These are phyloP conservation scores for Ganaspis sp. DNA, from an alignment of 1,140 invertebrate species.

Conservation along the genomic window DNA sequence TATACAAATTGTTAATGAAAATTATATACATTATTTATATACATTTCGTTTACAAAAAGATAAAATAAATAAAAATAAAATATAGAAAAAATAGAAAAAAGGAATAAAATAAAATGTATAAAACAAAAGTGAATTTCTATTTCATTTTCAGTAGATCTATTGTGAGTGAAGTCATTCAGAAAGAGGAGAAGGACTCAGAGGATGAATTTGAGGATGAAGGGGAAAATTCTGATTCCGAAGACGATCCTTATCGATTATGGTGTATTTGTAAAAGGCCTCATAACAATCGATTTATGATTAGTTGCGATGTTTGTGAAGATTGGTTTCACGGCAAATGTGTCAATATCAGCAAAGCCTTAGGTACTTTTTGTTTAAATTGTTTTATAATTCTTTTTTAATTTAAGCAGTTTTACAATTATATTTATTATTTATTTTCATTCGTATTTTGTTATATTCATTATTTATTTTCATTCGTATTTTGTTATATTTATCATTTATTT, in stretches of 20 bases:
- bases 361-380: slow-evolving; percentile 65
- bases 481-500: no score
- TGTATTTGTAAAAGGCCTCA: slow-evolving; percentile 97
- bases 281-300: slow-evolving; percentile 98
- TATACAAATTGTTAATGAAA: no score
- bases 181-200: slow-evolving; percentile 49
- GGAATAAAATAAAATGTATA: slow-evolving; percentile 35
- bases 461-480: no score
- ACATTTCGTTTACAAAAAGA: no score
- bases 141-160: slow-evolving; percentile 42
- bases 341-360: slow-evolving; percentile 92
- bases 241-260: slow-evolving; percentile 96
- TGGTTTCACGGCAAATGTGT: slow-evolving; percentile 99
- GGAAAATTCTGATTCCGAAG: slow-evolving; percentile 85
- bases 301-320: slow-evolving; percentile 96
- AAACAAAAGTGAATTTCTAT: background rate
- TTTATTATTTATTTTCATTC: no score
- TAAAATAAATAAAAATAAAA: background rate
- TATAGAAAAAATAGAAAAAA: slow-evolving; percentile 41
- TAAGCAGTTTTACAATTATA: no score
- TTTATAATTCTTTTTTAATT: background rate
- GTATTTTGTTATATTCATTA: no score
- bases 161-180: slow-evolving; percentile 35
- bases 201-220: slow-evolving; percentile 75
- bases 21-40: no score